These are phyloP conservation scores for Cairina moschata DNA, from an alignment of 2,113 vertebrate species.

Conservation along the genomic window DNA sequence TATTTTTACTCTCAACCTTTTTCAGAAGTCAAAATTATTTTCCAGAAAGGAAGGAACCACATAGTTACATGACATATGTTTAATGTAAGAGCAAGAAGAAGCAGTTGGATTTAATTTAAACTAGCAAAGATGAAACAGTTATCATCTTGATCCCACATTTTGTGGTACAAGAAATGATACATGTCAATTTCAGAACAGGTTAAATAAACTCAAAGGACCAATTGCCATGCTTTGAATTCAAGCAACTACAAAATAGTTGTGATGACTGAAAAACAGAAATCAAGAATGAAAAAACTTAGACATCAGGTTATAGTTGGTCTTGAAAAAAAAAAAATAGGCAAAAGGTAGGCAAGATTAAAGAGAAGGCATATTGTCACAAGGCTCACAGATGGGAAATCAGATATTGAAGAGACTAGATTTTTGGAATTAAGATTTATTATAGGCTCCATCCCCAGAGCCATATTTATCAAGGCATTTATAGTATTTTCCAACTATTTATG, in stretches of 20 bases:
- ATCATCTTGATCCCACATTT: not conserved
- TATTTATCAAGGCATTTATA: not conserved
- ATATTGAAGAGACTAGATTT: not conserved
- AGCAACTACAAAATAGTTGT: conserved; percentile 39
- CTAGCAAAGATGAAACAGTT: not conserved
- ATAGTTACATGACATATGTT: not conserved
- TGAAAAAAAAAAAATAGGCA: not conserved
- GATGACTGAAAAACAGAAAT: conserved; percentile 42
- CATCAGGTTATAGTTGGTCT: not conserved
- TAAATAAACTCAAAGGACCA: conserved; percentile 17
- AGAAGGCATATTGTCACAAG: conserved; percentile 31
- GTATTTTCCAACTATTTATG: not conserved
- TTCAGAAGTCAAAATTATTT: not conserved
- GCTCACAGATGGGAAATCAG: conserved; percentile 51
- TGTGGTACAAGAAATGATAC: not conserved
- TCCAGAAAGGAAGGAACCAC: not conserved
- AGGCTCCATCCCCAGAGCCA: not conserved
- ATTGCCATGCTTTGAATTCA: conserved; percentile 39
- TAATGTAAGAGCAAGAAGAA: not conserved
- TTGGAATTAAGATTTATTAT: not conserved
- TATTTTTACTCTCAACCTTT: conserved; percentile 1
- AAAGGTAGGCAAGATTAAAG: conserved; percentile 27
- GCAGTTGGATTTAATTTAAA: not conserved
- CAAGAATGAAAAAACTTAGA: conserved; percentile 29
- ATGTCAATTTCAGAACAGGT: not conserved